Base-by-base conservation (phyloP, 2,888 invertebrate genomes). In the Gymnosoma rotundatum region DNA sequence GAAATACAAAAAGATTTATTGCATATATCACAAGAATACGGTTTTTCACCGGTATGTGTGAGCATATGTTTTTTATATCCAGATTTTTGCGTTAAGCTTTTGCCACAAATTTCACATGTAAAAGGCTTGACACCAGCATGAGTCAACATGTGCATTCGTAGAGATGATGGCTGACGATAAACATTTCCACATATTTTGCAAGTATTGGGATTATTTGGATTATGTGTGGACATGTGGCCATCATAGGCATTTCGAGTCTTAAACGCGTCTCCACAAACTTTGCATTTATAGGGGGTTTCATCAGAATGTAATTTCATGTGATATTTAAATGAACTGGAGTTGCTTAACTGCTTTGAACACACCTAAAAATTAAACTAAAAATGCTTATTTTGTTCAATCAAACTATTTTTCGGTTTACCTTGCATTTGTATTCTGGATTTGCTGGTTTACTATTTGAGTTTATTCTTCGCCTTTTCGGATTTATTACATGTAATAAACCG, bases 51-150 rank as follows among this genome's bases (percentile, higher is more conserved):
- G 0, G 92, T 91, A 69, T 92, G 92, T 0, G 89, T 90, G 10
- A 92, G 87, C 91, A 92, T 89, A 63, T 92, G 92, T 81, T 92
- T 92, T 86, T 92, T 92, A 75, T 90, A 92, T 42, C 92, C 92
- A 0, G 92, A 92, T 80, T 91, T 92, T 81, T 92, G 92, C 0
- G 92, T 92, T 86, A 92, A 87, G 1, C 92, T 90, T 73, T 92
- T 92, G 21, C 92, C 92, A 74, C 92, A 92, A 18, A 92, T 88
- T 14, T 87, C 88, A 61, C 92, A 92, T 12, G 88, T 86, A 78
- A 89, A 92, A 0, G 92, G 92, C 86, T 91, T 91, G 72, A 91
- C 88, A 5, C 92, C 92, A 2, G 89, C 90, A 80, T 92, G 92
- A 0, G 88, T 88, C 12, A 90, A 81, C 85, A 91, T 88, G 60